Base-by-base conservation (phyloP, 2,888 invertebrate genomes). In the Eupithecia inturbata region DNA sequence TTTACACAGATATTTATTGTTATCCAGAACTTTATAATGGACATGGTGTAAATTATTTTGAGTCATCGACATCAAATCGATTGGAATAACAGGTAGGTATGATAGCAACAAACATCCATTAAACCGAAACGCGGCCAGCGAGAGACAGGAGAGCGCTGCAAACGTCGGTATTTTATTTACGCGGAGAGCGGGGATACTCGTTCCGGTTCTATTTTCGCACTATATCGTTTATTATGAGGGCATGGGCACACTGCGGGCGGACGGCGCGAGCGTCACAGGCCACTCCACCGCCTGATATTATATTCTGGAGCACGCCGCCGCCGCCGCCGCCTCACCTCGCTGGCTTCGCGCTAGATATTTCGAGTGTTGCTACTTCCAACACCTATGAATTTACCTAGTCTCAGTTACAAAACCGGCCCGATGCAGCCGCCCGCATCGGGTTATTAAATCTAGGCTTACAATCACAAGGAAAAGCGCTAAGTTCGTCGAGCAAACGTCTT, bases 291-390 rank as follows among this genome's bases (percentile, higher is more conserved):
- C 87, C 91, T 94, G 91, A 93, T 94, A 94, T 94, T 92, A 93
- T 94, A 94, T 94, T 94, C 94, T 94, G 89, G 95, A 95, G 92
- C 94, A 94, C 66, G 66, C 66, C 64, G 64, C 64, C 39, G 39
- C 60, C 39, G 39, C n/a, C 91, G 93, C 87, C 89, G 88, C 89
- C 94, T 91, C 93, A 87, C 92, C 93, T 89, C 92, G 87, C 88
- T 89, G 92, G 87, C 88, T 84, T 89, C 92, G 91, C 92, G 88
- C 91, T 92, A 89, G 95, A 95, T 92, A 93, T 95, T 90, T 95
- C 94, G 90, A 94, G 94, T 92, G 92, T 88, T 91, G 89, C 90
- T 66, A 66, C 66, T 90, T 89, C 91, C 88, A 91, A 90, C 92
- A 92, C 91, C 93, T 93, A 92, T 92, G 91, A 92, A 90, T 90